phyloP scores from a whole-genome alignment of 2,888 invertebrate species.

The Tipula helvola region DNA sequence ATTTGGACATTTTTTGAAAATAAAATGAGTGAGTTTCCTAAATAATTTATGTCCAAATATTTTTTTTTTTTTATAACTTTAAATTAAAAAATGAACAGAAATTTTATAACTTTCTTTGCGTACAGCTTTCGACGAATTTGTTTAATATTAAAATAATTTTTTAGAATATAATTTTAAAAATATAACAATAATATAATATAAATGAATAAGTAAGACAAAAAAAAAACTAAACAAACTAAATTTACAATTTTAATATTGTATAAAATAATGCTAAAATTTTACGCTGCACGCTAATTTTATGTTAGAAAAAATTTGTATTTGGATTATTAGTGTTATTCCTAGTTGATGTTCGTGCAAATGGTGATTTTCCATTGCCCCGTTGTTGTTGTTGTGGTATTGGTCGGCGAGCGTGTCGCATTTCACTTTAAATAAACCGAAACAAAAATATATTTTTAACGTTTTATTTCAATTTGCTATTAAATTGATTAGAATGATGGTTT shows the following conservation, averaged over 20 bases:
- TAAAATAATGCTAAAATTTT: conserved; percentile 45
- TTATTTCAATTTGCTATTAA: neutral
- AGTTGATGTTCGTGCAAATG: conserved; percentile 44
- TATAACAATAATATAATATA: neutral
- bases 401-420: conserved; percentile 52
- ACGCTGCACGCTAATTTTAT: conserved; percentile 38
- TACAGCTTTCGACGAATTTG: neutral
- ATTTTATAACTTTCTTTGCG: neutral
- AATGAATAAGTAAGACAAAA: neutral
- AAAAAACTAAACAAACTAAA: neutral
- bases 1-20: neutral
- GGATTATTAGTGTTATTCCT: conserved; percentile 39
- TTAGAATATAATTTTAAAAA: neutral
- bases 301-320: conserved; percentile 47
- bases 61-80: neutral
- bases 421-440: conserved; percentile 28
- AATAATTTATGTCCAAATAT: neutral
- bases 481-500: neutral
- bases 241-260: conserved; percentile 43
- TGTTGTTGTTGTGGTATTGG: conserved; percentile 39
- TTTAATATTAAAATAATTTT: neutral
- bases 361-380: conserved; percentile 41
- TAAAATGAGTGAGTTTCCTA: neutral
- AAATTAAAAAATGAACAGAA: neutral
- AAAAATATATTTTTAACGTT: neutral